Percentiles rank a stretch among this genome's conserved stretches.
phyloP scores from a whole-genome alignment of 2,888 invertebrate genomes.

The Timema cristinae region DNA sequence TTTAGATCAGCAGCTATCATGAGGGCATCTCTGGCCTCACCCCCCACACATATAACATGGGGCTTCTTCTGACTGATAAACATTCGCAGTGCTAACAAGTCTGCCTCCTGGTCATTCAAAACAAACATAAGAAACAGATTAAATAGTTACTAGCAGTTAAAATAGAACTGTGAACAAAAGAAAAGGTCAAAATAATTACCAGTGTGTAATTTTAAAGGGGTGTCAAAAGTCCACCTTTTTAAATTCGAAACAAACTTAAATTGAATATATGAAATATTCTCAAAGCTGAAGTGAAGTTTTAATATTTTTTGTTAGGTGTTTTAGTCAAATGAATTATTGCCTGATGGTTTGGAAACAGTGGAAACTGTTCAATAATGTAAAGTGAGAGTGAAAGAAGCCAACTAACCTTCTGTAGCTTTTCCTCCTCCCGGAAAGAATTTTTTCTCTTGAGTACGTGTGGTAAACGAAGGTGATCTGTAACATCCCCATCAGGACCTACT shows the following conservation, averaged over 20 bases:
- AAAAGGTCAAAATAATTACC: too few relatives aligned
- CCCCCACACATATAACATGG: conserved; percentile 87
- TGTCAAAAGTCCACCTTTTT: too few relatives aligned
- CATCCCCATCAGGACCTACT: conserved; percentile 84
- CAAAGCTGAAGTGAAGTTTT: neutral
- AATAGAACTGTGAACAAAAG: too few relatives aligned
- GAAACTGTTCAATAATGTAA: too few relatives aligned
- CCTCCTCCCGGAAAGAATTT: conserved; percentile 65
- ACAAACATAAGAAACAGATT: too few relatives aligned
- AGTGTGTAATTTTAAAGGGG: too few relatives aligned
- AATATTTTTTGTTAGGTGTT: neutral
- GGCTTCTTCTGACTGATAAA: conserved; percentile 90
- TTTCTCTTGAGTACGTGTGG: conserved; percentile 81
- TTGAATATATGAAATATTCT: too few relatives aligned
- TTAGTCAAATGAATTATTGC: too few relatives aligned
- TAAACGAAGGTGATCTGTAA: conserved; percentile 84
- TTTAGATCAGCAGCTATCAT: conserved; percentile 75
- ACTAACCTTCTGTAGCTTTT: conserved; percentile 56
- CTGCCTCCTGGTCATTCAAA: conserved; percentile 50
- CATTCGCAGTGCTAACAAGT: conserved; percentile 64
- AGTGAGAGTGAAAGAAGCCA: neutral
- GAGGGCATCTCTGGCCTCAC: conserved; percentile 83
- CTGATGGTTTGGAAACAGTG: too few relatives aligned
- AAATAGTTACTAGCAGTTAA: neutral
- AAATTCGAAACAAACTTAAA: neutral